A percentile compares a stretch with the other conserved stretches of the same genome.
These are phyloP conservation scores for Holacanthus passer DNA, from an alignment of 2,113 vertebrate genomes.

Conservation along the genomic window DNA sequence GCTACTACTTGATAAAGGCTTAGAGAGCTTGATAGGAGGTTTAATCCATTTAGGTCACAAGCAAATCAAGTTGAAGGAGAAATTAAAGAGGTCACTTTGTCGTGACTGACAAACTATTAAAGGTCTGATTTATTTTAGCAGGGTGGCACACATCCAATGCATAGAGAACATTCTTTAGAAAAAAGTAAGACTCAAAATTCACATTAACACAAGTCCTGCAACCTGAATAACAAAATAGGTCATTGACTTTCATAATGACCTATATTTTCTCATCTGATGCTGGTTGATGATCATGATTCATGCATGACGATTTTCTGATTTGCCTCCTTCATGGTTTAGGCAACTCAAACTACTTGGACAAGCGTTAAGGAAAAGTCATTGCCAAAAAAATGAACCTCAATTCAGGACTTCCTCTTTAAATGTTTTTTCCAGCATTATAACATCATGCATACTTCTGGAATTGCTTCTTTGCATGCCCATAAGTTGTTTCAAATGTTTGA, in stretches of 20 bases:
- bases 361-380: not conserved
- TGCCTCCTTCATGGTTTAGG: not conserved
- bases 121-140: conserved; percentile 22
- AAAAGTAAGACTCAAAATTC: not conserved
- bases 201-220: too few species aligned
- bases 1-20: conserved; percentile 63
- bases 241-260: not conserved
- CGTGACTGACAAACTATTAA: conserved; percentile 51
- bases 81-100: conserved; percentile 54
- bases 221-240: not conserved
- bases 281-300: too few species aligned
- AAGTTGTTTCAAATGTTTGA: not conserved
- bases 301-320: too few species aligned
- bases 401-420: not conserved
- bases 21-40: conserved; percentile 35
- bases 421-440: not conserved
- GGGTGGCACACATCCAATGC: not conserved
- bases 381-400: not conserved
- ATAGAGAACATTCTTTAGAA: conserved; percentile 2
- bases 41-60: conserved; percentile 62
- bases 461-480: too few species aligned
- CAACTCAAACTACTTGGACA: not conserved
- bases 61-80: conserved; percentile 61
- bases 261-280: conserved; percentile 2
- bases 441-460: not conserved